These are phyloP conservation scores for Microcaecilia unicolor DNA, from an alignment of 2,797 vertebrate species.

Conservation along the genomic window DNA sequence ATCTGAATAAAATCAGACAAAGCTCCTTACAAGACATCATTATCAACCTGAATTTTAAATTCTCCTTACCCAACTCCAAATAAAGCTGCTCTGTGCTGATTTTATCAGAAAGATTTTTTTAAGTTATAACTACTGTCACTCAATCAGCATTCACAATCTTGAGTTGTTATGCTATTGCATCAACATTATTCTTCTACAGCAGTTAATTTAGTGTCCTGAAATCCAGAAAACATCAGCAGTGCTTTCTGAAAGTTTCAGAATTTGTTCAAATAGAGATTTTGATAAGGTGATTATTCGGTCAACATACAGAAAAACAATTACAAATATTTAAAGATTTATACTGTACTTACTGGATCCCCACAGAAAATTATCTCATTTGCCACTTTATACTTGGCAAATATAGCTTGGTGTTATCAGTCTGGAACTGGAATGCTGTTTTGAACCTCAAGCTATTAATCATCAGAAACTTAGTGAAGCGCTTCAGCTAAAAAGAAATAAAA, in stretches of 20 bases:
- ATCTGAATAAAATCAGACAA: too few relatives aligned
- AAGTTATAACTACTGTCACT: too few relatives aligned
- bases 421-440: conserved; percentile 13
- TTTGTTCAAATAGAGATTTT: background rate
- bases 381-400: conserved; percentile 19
- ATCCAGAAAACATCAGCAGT: background rate
- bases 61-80: too few relatives aligned
- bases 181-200: too few relatives aligned
- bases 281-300: background rate
- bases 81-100: too few relatives aligned
- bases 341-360: conserved; percentile 21
- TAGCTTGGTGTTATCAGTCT: conserved; percentile 17
- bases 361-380: conserved; percentile 7
- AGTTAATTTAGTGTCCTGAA: too few relatives aligned
- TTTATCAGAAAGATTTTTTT: too few relatives aligned
- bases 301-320: background rate
- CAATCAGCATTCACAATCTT: too few relatives aligned
- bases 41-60: too few relatives aligned
- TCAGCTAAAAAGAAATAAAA: conserved; percentile 21
- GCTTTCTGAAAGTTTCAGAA: background rate
- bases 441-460: conserved; percentile 20
- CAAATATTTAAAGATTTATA: background rate
- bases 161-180: too few relatives aligned
- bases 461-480: conserved; percentile 26
- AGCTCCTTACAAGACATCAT: too few relatives aligned